Percentiles rank a stretch among this genome's conserved stretches.
Evolutionary conservation across 2,797 vertebrate species (phyloP).

Genomic region (Pelochelys cantorii): DNA sequence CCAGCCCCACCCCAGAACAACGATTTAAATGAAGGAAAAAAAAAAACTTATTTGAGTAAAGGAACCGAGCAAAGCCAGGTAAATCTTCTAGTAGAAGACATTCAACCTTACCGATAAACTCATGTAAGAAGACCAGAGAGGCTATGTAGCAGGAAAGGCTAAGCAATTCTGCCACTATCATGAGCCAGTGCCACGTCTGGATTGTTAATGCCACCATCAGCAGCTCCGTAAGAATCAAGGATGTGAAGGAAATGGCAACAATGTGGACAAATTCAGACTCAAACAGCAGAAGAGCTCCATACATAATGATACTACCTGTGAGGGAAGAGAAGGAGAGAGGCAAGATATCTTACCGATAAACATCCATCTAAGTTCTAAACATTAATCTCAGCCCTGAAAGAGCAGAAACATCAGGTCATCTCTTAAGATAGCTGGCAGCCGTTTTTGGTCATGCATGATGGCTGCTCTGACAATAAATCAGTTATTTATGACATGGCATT

Average conservation of each 20-base stretch:
- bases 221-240: constrained; percentile 97
- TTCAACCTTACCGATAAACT: constrained; percentile 91
- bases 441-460: constrained; percentile 41
- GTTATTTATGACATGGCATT: constrained; percentile 68
- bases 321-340: background rate
- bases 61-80: no score
- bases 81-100: background rate
- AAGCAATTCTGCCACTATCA: constrained; percentile 96
- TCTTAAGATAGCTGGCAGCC: background rate
- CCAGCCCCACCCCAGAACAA: no score
- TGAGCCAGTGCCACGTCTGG: constrained; percentile 99
- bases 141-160: constrained; percentile 96
- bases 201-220: constrained; percentile 98
- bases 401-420: constrained; percentile 25
- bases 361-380: constrained; percentile 8
- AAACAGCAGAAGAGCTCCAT: constrained; percentile 95
- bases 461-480: constrained; percentile 16
- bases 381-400: constrained; percentile 42
- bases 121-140: constrained; percentile 96
- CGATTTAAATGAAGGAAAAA: no score
- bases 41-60: no score
- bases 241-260: constrained; percentile 98
- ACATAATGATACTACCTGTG: constrained; percentile 99
- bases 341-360: background rate
- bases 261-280: constrained; percentile 98